A percentile compares a stretch with the other conserved stretches of the same genome.
phyloP scores from a whole-genome alignment of 1,140 invertebrate genomes.

The Heliconius hermathena region DNA sequence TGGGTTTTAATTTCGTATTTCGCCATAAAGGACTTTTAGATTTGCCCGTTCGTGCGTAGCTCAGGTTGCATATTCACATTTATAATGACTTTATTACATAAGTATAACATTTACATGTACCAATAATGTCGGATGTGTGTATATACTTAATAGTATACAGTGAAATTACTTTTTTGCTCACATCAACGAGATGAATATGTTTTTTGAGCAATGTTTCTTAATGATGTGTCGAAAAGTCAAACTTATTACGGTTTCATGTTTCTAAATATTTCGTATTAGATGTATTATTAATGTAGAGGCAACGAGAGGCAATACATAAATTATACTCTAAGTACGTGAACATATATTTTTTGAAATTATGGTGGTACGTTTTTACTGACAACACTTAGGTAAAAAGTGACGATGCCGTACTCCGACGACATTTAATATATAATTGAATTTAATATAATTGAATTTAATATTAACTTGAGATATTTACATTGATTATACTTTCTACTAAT shows the following conservation, averaged over 20 bases:
- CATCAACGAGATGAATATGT: neutral
- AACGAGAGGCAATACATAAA: no score
- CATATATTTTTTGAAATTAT: no score
- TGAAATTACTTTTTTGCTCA: neutral
- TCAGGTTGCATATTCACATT: neutral
- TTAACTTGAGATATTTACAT: no score
- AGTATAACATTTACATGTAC: neutral
- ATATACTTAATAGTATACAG: neutral
- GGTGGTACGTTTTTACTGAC: no score
- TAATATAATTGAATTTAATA: no score
- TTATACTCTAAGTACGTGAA: no score
- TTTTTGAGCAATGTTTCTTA: conserved; percentile 5
- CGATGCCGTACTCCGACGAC: no score
- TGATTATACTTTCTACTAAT: no score
- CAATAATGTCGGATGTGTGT: conserved; percentile 9
- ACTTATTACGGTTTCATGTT: neutral
- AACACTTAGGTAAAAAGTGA: no score
- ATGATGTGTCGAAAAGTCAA: neutral
- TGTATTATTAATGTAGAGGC: no score
- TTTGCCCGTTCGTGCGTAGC: conserved; percentile 6
- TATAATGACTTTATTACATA: conserved; percentile 10
- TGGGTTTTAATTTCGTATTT: neutral
- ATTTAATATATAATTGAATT: no score
- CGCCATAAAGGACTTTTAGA: neutral
- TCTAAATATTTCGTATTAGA: no score